These are phyloP conservation scores for Platycheirus rosarum DNA, from an alignment of 2,888 invertebrate genomes.

Conservation along the genomic window DNA sequence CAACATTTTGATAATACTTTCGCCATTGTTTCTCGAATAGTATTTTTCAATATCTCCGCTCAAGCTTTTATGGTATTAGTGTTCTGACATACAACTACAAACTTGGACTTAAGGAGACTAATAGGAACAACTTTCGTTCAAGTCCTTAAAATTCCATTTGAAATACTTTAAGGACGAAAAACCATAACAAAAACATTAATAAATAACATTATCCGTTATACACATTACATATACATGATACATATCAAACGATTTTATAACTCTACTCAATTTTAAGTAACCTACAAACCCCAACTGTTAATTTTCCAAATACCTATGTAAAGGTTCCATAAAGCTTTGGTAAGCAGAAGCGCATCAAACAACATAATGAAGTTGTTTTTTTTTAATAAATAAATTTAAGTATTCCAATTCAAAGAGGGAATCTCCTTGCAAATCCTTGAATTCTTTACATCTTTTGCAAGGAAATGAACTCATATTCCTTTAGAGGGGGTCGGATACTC, in stretches of 20 bases:
- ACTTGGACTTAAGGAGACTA: no score
- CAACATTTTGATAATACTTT: no score
- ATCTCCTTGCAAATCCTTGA: constrained; percentile 49
- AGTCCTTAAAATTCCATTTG: no score
- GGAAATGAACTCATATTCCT: constrained; percentile 72
- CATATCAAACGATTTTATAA: constrained; percentile 18
- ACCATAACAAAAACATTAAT: no score
- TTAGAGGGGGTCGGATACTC: constrained; percentile 4
- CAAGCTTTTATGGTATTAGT: no score
- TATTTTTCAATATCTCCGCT: no score
- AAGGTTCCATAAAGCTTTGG: constrained; percentile 8
- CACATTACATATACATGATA: no score
- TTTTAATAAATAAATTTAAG: constrained; percentile 53
- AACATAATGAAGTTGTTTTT: constrained; percentile 57
- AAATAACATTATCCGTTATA: no score
- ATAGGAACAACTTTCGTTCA: no score
- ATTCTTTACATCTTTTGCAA: constrained; percentile 50
- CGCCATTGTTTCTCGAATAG: no score
- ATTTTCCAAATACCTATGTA: constrained; percentile 31
- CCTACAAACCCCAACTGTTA: constrained; percentile 23
- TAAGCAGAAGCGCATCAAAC: constrained; percentile 34
- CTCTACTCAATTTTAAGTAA: constrained; percentile 22
- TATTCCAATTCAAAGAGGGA: constrained; percentile 46
- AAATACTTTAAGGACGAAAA: no score
- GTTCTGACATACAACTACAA: no score